Evolutionary conservation across 64 coral and sea anemone species (phyloP).

Genomic region (Porites lutea): DNA sequence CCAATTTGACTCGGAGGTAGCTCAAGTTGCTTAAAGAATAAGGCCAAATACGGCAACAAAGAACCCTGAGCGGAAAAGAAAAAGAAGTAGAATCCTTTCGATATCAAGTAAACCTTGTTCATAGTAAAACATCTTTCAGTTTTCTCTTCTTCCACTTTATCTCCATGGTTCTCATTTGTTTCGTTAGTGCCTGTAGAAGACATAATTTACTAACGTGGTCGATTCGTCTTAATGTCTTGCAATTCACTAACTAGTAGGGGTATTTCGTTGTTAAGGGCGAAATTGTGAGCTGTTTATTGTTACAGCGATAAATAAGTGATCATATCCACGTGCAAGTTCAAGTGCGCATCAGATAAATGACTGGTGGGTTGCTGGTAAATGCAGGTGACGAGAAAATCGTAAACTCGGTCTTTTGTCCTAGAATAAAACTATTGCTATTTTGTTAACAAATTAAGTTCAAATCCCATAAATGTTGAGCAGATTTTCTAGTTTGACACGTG

Average conservation of each 20-base stretch:
- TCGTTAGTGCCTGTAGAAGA: constrained; percentile 16
- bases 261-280: background rate
- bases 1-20: constrained; percentile 91
- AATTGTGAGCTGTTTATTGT: constrained; percentile 9
- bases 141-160: constrained; percentile 37
- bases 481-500: too few relatives aligned
- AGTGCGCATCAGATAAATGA: constrained; percentile 1
- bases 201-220: background rate
- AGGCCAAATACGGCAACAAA: constrained; percentile 85
- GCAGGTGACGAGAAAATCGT: background rate
- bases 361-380: constrained; percentile 46
- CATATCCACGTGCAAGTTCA: constrained; percentile 13
- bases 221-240: background rate
- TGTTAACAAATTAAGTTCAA: too few relatives aligned
- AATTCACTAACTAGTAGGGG: too few relatives aligned
- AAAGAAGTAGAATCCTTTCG: constrained; percentile 97
- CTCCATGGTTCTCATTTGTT: background rate
- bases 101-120: constrained; percentile 85
- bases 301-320: background rate
- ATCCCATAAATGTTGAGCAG: too few relatives aligned
- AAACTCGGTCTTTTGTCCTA: background rate
- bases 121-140: constrained; percentile 47
- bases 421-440: too few relatives aligned
- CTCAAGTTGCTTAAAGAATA: constrained; percentile 94
- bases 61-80: constrained; percentile 98